Evolutionary conservation across 2,888 invertebrate genomes (phyloP).

Genomic region (Altica lythri): DNA sequence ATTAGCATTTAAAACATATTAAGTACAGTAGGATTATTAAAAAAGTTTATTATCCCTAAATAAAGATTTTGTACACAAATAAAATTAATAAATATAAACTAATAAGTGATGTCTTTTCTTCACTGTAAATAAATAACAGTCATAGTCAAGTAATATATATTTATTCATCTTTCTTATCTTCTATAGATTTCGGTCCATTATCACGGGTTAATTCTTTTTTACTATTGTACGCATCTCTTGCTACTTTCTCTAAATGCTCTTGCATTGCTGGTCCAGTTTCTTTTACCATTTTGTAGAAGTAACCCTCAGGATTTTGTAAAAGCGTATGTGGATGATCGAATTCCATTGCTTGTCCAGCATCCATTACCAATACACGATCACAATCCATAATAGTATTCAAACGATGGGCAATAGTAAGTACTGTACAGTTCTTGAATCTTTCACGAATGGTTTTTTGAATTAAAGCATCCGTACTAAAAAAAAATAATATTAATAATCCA

Average conservation of each 20-base stretch:
- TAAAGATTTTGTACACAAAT: too few relatives aligned
- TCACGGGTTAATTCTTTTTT: background rate
- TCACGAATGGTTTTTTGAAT: conserved; percentile 77
- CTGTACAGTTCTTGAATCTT: conserved; percentile 77
- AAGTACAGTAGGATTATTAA: too few relatives aligned
- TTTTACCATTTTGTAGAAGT: conserved; percentile 52
- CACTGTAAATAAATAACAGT: too few relatives aligned
- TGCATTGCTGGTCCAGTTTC: conserved; percentile 52
- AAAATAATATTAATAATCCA: background rate
- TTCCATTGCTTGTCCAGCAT: conserved; percentile 60
- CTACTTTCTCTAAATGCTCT: conserved; percentile 34
- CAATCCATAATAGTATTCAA: conserved; percentile 86
- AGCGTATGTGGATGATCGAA: conserved; percentile 61
- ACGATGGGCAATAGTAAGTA: conserved; percentile 81
- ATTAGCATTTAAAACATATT: too few relatives aligned
- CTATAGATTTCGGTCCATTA: background rate
- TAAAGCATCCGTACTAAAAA: conserved; percentile 72
- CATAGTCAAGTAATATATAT: too few relatives aligned
- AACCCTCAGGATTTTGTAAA: conserved; percentile 47
- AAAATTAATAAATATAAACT: too few relatives aligned
- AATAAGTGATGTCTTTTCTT: too few relatives aligned
- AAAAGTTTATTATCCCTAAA: too few relatives aligned
- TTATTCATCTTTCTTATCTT: conserved; percentile 11
- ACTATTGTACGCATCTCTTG: background rate
- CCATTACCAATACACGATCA: conserved; percentile 69